These are phyloP conservation scores for Portevinia maculata DNA, from an alignment of 2,888 invertebrate genomes.

Conservation along the genomic window DNA sequence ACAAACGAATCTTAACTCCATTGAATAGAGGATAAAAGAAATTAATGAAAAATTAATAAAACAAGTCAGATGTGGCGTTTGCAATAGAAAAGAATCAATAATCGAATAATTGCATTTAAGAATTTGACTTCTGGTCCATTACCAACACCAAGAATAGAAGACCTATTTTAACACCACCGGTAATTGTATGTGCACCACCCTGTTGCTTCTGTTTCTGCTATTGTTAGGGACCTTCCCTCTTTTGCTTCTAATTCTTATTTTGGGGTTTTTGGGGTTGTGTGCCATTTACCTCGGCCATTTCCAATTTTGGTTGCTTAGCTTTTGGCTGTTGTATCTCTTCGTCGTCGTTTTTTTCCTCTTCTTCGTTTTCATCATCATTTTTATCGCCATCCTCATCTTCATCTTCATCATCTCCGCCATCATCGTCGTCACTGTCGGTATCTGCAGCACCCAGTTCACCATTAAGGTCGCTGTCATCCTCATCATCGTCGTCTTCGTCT, in stretches of 20 bases:
- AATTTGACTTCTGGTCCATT: conserved; percentile 87
- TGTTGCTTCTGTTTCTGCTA: conserved; percentile 78
- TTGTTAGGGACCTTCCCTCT: conserved; percentile 78
- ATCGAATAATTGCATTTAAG: conserved; percentile 17
- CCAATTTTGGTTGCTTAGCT: conserved; percentile 81
- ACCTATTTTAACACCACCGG: conserved; percentile 93
- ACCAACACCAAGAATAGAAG: conserved; percentile 90
- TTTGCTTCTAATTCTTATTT: conserved; percentile 80
- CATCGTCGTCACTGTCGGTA: conserved; percentile 81
- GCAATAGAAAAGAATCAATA: conserved; percentile 9
- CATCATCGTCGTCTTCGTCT: conserved; percentile 82
- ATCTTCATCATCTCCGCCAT: conserved; percentile 82
- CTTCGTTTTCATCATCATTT: conserved; percentile 77
- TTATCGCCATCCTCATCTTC: conserved; percentile 76
- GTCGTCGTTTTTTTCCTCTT: conserved; percentile 80
- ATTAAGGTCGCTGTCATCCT: conserved; percentile 83
- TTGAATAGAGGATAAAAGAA: conserved; percentile 17
- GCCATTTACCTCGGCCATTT: conserved; percentile 84
- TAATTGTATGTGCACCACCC: conserved; percentile 83
- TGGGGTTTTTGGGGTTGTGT: conserved; percentile 82
- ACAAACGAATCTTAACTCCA: conserved; percentile 4
- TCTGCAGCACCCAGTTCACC: conserved; percentile 82
- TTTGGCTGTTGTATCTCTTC: conserved; percentile 83
- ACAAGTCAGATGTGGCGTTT: conserved; percentile 13
- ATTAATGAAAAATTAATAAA: conserved; percentile 27